Conservation (phyloP, 2,888 invertebrate species). For the Cerceris rybyensis region DNA sequence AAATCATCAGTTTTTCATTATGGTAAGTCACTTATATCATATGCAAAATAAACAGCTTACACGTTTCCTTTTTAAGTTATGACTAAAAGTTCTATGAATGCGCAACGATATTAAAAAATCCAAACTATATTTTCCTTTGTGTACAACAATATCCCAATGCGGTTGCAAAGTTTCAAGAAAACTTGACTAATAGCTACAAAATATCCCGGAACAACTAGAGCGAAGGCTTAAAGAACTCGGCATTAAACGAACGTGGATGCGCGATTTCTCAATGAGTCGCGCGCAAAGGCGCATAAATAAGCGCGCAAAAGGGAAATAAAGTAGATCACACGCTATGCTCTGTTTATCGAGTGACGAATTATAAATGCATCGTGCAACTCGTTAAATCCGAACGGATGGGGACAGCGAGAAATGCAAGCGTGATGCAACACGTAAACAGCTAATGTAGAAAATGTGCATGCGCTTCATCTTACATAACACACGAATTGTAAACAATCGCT, state of each 20-base stretch:
- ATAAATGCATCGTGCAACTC: slow-evolving; percentile 17
- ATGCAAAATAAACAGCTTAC: no score
- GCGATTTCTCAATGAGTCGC: slow-evolving; percentile 25
- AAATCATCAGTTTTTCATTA: no score
- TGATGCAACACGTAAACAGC: slow-evolving; percentile 65
- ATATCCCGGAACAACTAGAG: no score
- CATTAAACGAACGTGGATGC: background rate
- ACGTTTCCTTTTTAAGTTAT: no score
- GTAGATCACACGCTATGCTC: slow-evolving; percentile 34
- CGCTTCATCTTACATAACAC: slow-evolving; percentile 55
- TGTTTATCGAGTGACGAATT: slow-evolving; percentile 30
- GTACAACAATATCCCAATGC: no score
- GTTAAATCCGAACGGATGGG: background rate
- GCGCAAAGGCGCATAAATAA: slow-evolving; percentile 18
- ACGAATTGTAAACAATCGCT: slow-evolving; percentile 59
- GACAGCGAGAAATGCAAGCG: slow-evolving; percentile 32
- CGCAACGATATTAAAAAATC: no score
- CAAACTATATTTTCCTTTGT: no score
- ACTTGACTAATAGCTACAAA: no score
- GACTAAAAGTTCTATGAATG: no score
- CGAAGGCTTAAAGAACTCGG: no score
- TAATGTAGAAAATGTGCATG: slow-evolving; percentile 44
- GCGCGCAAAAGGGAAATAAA: slow-evolving; percentile 29
- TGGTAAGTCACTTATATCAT: no score
- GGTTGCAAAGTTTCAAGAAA: no score